Base-by-base conservation (phyloP, 1,140 invertebrate species). In the Drosophila suzukii region DNA sequence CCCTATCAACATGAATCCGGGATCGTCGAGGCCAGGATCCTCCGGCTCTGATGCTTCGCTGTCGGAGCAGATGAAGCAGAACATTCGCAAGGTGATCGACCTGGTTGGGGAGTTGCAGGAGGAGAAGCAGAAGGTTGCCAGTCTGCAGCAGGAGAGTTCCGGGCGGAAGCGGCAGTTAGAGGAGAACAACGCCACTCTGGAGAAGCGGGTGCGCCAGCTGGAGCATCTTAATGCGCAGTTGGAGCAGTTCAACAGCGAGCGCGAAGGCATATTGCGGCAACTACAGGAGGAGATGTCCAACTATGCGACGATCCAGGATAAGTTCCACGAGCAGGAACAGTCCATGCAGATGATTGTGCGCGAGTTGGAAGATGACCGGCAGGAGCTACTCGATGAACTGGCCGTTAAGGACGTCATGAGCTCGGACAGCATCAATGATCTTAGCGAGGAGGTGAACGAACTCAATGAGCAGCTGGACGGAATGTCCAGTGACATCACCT, bases 291-390 rank as follows among this genome's bases (percentile, higher is more conserved):
- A 65, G 43, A 65, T 65, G 41, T 30, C 10, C 8, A 46, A 61
- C 20, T 65, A 65, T 15, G 41, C 24, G 17, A 65, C 61, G 15
- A 65, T 65, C 6, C 61, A 65, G 20, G 61, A 65, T 7, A 65
- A 65, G 32, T 65, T 46, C 10, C n/a, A 17, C 10, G 61, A 65
- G 20, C 32, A 65, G 20, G 56, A 65, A 41, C 11, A 47, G 15
- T 36, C 41, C 3, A 65, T 65, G 56, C 56, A 65, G 20, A 17
- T 36, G 12, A 66, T 66, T 15, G 17, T 66, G 8, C 24, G 60
- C n/a, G 62, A 61, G 34, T 43, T 66, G 34, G 43, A 66, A 24
- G 1, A 11, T 1, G 62, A 66, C 0, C 57, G 57, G 12, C 1
- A n/a, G 43, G 57, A 7, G 0, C 24, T 61, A 24, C n/a, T 47